Conservation (phyloP, 1,140 invertebrate genomes). For the Orussus abietinus region DNA sequence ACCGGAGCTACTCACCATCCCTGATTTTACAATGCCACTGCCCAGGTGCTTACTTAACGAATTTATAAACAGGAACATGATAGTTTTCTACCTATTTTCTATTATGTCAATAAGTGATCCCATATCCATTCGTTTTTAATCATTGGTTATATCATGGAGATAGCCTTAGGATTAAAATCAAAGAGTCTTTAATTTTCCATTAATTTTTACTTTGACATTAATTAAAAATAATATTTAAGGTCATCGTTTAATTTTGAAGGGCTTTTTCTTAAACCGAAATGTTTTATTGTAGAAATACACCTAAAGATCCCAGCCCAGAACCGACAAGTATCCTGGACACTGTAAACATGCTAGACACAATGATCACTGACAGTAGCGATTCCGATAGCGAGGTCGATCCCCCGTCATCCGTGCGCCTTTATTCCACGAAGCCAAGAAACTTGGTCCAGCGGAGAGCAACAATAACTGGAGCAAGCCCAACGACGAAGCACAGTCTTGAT, state of each 20-base stretch:
- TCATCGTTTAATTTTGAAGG: constrained; percentile 8
- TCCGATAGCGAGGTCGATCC: constrained; percentile 44
- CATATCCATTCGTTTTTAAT: no score
- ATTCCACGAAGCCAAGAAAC: constrained; percentile 71
- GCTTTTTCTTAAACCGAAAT: not conserved
- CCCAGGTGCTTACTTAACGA: constrained; percentile 50
- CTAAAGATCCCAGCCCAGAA: constrained; percentile 41
- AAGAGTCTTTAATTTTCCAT: constrained; percentile 6
- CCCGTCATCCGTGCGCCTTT: constrained; percentile 55
- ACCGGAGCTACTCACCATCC: constrained; percentile 62
- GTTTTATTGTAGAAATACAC: constrained; percentile 30
- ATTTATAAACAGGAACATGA: constrained; percentile 8
- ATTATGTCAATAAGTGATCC: no score
- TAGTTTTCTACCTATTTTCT: no score
- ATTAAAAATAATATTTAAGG: constrained; percentile 4
- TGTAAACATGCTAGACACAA: constrained; percentile 39
- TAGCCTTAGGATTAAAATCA: no score
- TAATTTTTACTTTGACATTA: constrained; percentile 2
- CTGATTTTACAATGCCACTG: constrained; percentile 60
- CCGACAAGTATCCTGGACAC: constrained; percentile 40
- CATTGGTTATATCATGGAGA: no score
- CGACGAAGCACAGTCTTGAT: constrained; percentile 61
- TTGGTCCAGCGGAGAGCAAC: constrained; percentile 78
- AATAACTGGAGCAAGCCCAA: constrained; percentile 79
- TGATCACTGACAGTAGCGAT: constrained; percentile 45